Conservation (phyloP, 2,797 vertebrate species). For the Sebastes kiyomatsui region DNA sequence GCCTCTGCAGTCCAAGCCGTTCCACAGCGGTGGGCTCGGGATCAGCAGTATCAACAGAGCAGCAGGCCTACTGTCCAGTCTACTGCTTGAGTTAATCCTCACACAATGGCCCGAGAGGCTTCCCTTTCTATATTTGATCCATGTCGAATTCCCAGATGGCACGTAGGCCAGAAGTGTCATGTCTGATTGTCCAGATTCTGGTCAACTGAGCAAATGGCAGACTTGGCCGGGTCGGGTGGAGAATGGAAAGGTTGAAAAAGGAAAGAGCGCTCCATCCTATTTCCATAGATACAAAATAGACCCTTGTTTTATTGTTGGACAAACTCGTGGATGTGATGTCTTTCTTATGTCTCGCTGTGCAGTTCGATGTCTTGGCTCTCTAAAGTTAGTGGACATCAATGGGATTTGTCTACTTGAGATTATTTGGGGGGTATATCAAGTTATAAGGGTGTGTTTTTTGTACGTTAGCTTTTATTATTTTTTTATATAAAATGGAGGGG, state of each 20-base stretch:
- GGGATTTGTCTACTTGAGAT: neutral
- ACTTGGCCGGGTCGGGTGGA: slow-evolving; percentile 25
- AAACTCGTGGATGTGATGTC: neutral
- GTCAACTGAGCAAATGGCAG: slow-evolving; percentile 63
- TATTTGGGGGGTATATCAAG: too few relatives aligned
- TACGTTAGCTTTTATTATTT: too few relatives aligned
- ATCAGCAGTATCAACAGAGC: slow-evolving; percentile 76
- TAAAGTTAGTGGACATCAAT: neutral
- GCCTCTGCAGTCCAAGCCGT: slow-evolving; percentile 63
- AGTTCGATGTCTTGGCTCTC: neutral
- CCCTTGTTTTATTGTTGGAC: neutral
- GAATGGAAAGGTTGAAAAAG: slow-evolving; percentile 32
- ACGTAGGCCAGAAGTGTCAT: slow-evolving; percentile 65
- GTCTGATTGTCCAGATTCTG: slow-evolving; percentile 65
- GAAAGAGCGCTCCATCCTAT: neutral
- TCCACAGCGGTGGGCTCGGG: slow-evolving; percentile 70
- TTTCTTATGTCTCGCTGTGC: neutral
- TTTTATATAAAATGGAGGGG: too few relatives aligned
- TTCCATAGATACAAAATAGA: neutral
- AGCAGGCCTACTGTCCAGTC: slow-evolving; percentile 75
- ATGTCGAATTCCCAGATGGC: slow-evolving; percentile 72
- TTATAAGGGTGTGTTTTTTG: too few relatives aligned
- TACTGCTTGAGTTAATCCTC: slow-evolving; percentile 77
- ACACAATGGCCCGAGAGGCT: slow-evolving; percentile 61
- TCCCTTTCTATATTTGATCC: slow-evolving; percentile 68